Evolutionary conservation across 2,888 invertebrate species (phyloP).

Genomic region (Heliconius charithonia): DNA sequence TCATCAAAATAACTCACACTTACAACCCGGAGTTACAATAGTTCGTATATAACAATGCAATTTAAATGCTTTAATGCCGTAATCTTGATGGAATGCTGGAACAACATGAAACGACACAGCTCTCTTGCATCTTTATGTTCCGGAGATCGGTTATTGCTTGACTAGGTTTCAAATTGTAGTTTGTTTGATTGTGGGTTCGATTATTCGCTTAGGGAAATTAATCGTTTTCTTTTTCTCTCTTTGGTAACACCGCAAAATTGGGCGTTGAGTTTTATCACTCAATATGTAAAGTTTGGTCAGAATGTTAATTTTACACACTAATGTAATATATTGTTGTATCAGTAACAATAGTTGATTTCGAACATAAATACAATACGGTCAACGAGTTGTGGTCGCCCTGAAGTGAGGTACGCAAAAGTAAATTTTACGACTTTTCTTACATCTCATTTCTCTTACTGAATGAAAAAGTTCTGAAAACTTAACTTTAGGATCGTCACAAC

Average conservation of each 20-base stretch:
- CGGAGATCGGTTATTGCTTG: conserved; percentile 38
- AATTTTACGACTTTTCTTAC: too few species aligned
- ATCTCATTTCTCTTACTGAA: too few species aligned
- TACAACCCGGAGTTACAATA: conserved; percentile 14
- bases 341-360: too few species aligned
- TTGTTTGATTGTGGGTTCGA: not conserved
- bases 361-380: not conserved
- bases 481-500: too few species aligned
- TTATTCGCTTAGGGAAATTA: not conserved
- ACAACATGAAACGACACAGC: conserved; percentile 40
- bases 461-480: too few species aligned
- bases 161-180: conserved; percentile 35
- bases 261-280: too few species aligned
- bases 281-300: too few species aligned
- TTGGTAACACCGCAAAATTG: too few species aligned
- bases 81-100: conserved; percentile 35
- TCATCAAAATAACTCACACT: conserved; percentile 22
- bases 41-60: conserved; percentile 34
- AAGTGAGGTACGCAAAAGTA: too few species aligned
- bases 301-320: too few species aligned
- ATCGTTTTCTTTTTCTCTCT: not conserved
- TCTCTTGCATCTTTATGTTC: conserved; percentile 32
- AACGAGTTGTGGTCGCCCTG: too few species aligned
- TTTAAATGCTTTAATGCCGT: conserved; percentile 34
- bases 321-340: too few species aligned